Base-by-base conservation (phyloP, 1,140 invertebrate genomes). In the Ruditapes philippinarum region DNA sequence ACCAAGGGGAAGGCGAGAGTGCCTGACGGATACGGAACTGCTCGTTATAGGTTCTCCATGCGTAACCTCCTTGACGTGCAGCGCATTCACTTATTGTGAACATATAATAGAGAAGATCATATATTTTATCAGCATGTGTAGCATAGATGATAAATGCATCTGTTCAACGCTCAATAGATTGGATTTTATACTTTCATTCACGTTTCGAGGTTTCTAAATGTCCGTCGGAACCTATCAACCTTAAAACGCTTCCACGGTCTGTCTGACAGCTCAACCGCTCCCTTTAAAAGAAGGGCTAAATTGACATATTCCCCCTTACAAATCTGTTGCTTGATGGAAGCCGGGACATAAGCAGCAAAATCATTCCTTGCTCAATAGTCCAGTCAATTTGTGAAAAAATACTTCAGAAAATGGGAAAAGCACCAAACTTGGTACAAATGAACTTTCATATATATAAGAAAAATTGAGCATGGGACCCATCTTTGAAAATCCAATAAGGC, bases 1-100 rank as follows among this genome's bases (percentile, higher is more conserved):
- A n/a, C n/a, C n/a, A n/a, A n/a, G n/a, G n/a, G n/a, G n/a, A n/a
- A 42, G 73, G 73, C 28, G 11, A 12, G 17, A 42, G 4, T 40
- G 73, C 73, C n/a, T 76, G 76, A 38, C 76, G 36, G 51, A 79
- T 45, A 38, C 76, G 36, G 51, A 79, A 79, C 28, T 79, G 76
- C 36, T 79, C 76, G 31, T 79, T 49, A 79, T 54, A 79, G 51
- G 51, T 79, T 7, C 31, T 9, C 76, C 76, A 79, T 45, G 76
- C 31, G 33, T 79, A 38, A 22, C 76, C 76, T 4, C 49, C 22
- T 28, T 79, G 76, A 45, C 76, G 42, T 3, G 9, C 17, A 7
- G 76, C 76, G 25, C 45, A 51, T 1, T 79, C 76, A 1, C 45
- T n/a, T 38, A 79, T 79, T 33, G 22, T 54, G 17, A 5, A 79